Evolutionary conservation across 1,140 invertebrate genomes (phyloP).

Genomic region (Planococcus citri): DNA sequence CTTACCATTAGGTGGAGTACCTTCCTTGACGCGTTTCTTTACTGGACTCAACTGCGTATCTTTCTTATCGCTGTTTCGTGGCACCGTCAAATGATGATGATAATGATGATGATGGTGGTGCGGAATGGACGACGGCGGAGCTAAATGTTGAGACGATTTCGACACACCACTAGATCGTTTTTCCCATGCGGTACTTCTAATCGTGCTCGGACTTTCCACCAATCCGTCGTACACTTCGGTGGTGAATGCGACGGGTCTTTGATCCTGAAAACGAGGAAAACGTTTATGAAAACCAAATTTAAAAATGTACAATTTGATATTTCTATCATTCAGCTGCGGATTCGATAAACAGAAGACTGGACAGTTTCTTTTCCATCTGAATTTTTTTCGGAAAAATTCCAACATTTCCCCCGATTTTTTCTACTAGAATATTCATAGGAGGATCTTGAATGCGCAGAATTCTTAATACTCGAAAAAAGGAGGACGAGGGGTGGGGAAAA

Average conservation of each 20-base stretch:
- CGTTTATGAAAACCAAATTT: neutral
- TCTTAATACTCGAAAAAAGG: no score
- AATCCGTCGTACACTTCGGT: conserved; percentile 31
- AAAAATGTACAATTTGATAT: no score
- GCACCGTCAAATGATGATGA: conserved; percentile 26
- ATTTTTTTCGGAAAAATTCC: no score
- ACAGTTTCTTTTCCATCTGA: no score
- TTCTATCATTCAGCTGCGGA: no score
- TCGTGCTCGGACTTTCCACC: conserved; percentile 29
- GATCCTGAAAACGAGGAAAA: conserved; percentile 40
- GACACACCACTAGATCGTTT: conserved; percentile 24
- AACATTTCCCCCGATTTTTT: no score
- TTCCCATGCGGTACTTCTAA: conserved; percentile 26
- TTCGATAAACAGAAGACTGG: no score
- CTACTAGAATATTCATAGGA: no score
- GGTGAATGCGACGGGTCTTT: conserved; percentile 37
- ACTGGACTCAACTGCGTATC: conserved; percentile 90
- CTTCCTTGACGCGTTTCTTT: conserved; percentile 95
- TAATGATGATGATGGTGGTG: conserved; percentile 23
- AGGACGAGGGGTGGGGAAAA: no score
- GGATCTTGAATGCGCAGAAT: no score
- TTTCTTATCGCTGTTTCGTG: conserved; percentile 48
- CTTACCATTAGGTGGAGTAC: conserved; percentile 62
- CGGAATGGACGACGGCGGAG: conserved; percentile 13
- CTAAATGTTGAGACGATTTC: conserved; percentile 9